These are phyloP conservation scores for Cephalotes varians DNA, from an alignment of 2,888 invertebrate species.

Conservation along the genomic window DNA sequence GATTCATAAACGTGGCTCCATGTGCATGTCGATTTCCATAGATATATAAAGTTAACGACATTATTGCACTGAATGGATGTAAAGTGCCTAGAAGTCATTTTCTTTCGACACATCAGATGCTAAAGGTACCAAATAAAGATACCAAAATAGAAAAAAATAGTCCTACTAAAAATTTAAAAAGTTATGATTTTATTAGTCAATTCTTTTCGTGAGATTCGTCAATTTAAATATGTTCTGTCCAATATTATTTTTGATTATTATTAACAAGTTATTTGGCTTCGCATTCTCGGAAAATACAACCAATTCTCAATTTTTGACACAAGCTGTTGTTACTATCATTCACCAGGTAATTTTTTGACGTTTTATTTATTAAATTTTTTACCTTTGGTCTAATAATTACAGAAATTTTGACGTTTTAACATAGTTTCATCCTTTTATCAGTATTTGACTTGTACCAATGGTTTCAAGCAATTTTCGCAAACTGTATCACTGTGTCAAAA, in stretches of 20 bases:
- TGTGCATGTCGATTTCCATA: slow-evolving; percentile 68
- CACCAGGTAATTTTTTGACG: no score
- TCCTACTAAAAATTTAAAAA: not conserved
- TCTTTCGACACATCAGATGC: not conserved
- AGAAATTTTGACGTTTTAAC: no score
- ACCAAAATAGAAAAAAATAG: not conserved
- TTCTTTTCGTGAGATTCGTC: not conserved
- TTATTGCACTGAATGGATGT: slow-evolving; percentile 59
- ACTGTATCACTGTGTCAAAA: no score
- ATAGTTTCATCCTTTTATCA: no score
- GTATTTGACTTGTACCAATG: no score
- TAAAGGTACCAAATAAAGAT: not conserved
- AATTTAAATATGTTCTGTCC: not conserved
- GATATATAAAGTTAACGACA: slow-evolving; percentile 65
- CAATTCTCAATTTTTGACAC: no score
- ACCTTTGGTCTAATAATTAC: no score
- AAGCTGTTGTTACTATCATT: no score
- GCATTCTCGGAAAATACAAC: no score
- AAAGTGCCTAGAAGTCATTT: not conserved
- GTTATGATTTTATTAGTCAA: not conserved
- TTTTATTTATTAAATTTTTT: no score
- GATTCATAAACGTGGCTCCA: slow-evolving; percentile 71
- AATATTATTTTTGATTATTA: not conserved
- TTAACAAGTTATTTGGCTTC: no score
- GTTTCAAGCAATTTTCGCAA: no score